These are phyloP conservation scores for Calliopsis andreniformis DNA, from an alignment of 1,140 invertebrate species.

Conservation along the genomic window DNA sequence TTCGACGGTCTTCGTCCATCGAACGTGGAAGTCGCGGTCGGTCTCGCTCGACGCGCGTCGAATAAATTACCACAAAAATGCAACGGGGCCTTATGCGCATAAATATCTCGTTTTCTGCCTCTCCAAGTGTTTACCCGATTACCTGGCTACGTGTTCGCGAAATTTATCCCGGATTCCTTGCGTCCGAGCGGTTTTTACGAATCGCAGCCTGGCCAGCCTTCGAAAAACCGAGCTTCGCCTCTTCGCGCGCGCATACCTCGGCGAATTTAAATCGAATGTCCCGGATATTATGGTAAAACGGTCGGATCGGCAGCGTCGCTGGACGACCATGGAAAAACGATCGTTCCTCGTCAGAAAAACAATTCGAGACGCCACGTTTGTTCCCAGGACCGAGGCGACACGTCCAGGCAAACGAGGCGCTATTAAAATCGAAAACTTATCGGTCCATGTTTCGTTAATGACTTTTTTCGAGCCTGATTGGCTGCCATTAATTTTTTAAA, in stretches of 20 bases:
- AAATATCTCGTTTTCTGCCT: constrained; percentile 39
- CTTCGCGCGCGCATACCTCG: constrained; percentile 10
- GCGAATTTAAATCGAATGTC: constrained; percentile 11
- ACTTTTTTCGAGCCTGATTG: too few relatives aligned
- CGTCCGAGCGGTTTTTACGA: constrained; percentile 30
- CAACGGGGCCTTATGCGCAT: constrained; percentile 27
- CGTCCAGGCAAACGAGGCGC: too few relatives aligned
- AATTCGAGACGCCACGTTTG: background rate
- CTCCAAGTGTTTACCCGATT: constrained; percentile 52
- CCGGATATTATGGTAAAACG: background rate
- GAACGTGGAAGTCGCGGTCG: constrained; percentile 33
- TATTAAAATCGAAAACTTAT: too few relatives aligned
- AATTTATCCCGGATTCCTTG: constrained; percentile 54
- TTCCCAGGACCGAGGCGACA: background rate
- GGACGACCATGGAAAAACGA: background rate
- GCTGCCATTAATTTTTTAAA: too few relatives aligned
- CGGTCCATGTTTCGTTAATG: too few relatives aligned
- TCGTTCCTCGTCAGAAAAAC: background rate
- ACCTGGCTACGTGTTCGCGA: constrained; percentile 45
- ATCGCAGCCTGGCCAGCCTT: background rate
- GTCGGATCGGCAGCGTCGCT: background rate
- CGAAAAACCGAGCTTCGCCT: constrained; percentile 11
- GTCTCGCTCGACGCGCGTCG: constrained; percentile 43
- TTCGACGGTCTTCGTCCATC: constrained; percentile 57
- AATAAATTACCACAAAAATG: constrained; percentile 60